Evolutionary conservation across 2,113 vertebrate genomes (phyloP), one percentile per base, ranked within the genome.

Genomic region (Rhabdornis inornatus): DNA sequence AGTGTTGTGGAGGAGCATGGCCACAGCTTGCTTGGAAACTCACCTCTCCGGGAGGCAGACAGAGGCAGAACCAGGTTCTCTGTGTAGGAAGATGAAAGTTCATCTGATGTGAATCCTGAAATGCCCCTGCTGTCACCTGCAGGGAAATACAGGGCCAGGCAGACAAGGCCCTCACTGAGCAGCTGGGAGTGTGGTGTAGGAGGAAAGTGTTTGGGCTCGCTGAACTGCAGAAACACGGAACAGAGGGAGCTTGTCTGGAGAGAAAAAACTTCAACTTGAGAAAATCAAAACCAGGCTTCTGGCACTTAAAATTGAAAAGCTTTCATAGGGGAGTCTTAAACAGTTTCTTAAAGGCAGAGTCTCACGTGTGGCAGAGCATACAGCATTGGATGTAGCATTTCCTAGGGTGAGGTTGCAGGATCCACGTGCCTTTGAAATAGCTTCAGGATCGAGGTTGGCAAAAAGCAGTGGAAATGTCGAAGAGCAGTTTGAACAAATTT

Each of bases 201-300:
- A 87, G 37, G 24, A 28, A 49, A 35, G 28, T 65, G 45, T 80
- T 95, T 28, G 24, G 45, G 3, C 30, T 84, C 0, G 1, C 44
- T 66, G 53, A 91, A 11, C 72, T 87, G 47, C 47, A 66, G 59
- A 81, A 87, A 57, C 0, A 2, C 59, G 57, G 13, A 83, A 90
- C 85, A 95, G 85, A 86, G 75, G 16, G 68, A 88, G 50, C 83
- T 57, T 95, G 79, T 96, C 45, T 5, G 1, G 50, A 80, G 52
- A 77, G 68, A 45, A 94, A 76, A 72, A 70, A n/a, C n/a, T 91
- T 75, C 2, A 13, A 90, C 65, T 57, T 44, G 59, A 57, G 75
- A 55, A 94, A 96, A 94, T 94, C 19, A 88, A 94, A 96, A 72
- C 63, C 79, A 80, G 90, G 50, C 31, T 92, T 88, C 66, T 96